Percentiles rank a stretch among this genome's conserved stretches.
Conservation (phyloP, 2,113 vertebrate species). For the Lagenorhynchus albirostris region DNA sequence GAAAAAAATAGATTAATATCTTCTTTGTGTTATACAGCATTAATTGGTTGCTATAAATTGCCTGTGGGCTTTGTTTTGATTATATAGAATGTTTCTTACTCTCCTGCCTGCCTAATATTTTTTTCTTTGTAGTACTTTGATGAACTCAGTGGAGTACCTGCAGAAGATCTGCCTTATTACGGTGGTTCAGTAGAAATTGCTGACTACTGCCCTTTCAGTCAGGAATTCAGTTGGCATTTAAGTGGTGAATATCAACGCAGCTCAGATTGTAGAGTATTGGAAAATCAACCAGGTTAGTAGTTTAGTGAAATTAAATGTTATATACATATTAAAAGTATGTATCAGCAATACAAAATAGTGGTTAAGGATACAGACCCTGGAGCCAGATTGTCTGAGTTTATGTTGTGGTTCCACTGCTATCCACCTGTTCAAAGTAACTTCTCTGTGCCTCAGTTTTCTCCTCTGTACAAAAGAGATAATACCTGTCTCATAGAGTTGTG, state of each 20-base stretch:
- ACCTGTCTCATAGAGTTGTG: not conserved
- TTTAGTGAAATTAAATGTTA: not conserved
- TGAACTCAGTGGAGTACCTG: conserved; percentile 85
- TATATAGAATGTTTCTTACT: not conserved
- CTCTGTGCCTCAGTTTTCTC: not conserved
- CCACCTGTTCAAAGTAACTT: not conserved
- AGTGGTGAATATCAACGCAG: conserved; percentile 96
- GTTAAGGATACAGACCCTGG: not conserved
- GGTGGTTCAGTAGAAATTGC: conserved; percentile 98
- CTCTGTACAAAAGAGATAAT: not conserved
- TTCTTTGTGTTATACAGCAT: not conserved
- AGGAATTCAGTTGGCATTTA: conserved; percentile 98
- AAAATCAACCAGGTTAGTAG: conserved; percentile 94
- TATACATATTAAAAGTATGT: not conserved
- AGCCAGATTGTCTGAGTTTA: not conserved
- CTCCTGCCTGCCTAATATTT: conserved; percentile 22
- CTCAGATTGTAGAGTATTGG: conserved; percentile 91
- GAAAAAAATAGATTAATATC: not conserved
- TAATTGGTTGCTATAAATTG: not conserved
- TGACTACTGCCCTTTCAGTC: conserved; percentile 97
- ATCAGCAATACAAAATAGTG: not conserved
- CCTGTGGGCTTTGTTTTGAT: not conserved
- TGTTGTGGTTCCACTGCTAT: not conserved
- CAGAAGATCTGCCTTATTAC: conserved; percentile 88
- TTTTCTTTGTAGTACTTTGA: conserved; percentile 92